Conservation (phyloP, 2,113 vertebrate species). For the Microtus richardsoni region DNA sequence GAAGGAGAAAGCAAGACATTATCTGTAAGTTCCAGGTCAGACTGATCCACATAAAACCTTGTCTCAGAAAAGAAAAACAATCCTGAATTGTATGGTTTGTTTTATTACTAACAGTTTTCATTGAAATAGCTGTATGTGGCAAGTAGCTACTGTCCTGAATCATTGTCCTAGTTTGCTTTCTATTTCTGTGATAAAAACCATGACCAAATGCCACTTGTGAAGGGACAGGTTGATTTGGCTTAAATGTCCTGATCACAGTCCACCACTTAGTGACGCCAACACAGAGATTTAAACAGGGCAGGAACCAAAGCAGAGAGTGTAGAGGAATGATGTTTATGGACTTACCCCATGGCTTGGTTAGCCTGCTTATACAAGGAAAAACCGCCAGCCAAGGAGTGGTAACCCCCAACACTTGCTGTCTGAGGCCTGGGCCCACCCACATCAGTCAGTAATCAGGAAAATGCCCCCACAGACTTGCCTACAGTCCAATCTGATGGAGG, state of each 20-base stretch:
- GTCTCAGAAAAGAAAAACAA: neutral
- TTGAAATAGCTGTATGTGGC: neutral
- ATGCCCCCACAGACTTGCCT: neutral
- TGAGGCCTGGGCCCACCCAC: neutral
- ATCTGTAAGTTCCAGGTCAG: neutral
- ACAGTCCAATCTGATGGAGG: neutral
- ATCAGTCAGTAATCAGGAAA: neutral
- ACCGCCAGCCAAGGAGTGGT: neutral
- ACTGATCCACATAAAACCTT: neutral
- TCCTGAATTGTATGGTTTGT: neutral
- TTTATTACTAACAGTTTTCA: neutral
- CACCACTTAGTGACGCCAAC: neutral
- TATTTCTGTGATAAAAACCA: neutral
- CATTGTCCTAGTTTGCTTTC: neutral
- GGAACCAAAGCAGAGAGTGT: neutral
- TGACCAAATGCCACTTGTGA: neutral
- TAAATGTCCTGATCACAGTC: neutral
- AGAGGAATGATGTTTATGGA: neutral
- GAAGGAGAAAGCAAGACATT: constrained; percentile 33
- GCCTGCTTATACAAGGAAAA: neutral
- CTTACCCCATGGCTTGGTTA: neutral
- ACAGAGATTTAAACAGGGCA: neutral
- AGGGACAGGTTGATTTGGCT: neutral
- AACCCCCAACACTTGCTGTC: neutral
- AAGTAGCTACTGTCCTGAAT: constrained; percentile 1